Evolutionary conservation across 2,888 invertebrate species (phyloP).

Genomic region (Epinotia bilunana): DNA sequence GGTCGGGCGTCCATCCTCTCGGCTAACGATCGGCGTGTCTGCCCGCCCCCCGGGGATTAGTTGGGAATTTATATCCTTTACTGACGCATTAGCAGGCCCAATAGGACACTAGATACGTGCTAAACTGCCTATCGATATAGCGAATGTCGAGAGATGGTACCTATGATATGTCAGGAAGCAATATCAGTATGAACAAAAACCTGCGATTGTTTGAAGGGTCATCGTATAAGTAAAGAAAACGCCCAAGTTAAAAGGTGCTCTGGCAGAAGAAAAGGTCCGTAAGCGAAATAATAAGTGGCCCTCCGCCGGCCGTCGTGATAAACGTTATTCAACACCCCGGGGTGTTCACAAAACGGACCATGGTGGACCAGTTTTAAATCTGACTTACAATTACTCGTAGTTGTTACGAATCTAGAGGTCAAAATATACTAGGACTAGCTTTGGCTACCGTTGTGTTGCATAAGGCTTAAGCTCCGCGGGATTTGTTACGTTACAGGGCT

Average conservation of each 20-base stretch:
- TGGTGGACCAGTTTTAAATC: background rate
- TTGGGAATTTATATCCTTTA: conserved; percentile 36
- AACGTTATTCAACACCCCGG: conserved; percentile 2
- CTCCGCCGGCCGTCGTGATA: conserved; percentile 4
- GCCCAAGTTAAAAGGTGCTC: conserved; percentile 18
- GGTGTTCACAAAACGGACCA: background rate
- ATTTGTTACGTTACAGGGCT: conserved; percentile 3
- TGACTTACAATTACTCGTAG: background rate
- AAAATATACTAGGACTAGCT: background rate
- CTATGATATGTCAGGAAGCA: background rate
- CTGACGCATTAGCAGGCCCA: conserved; percentile 35
- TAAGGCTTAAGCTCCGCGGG: background rate
- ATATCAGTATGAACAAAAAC: conserved; percentile 6
- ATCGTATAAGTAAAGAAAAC: too few relatives aligned
- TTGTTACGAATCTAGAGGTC: background rate
- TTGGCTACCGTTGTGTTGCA: background rate
- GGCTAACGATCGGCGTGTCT: conserved; percentile 33
- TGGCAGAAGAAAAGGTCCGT: conserved; percentile 15
- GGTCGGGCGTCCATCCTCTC: conserved; percentile 33
- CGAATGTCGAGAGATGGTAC: conserved; percentile 3
- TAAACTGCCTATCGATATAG: conserved; percentile 10
- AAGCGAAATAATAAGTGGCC: conserved; percentile 32
- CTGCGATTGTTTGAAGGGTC: background rate
- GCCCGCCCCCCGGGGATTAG: conserved; percentile 38
- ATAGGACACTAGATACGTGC: conserved; percentile 29